phyloP scores from a whole-genome alignment of 2,888 invertebrate genomes.

The Lasioglossum oenotherae region DNA sequence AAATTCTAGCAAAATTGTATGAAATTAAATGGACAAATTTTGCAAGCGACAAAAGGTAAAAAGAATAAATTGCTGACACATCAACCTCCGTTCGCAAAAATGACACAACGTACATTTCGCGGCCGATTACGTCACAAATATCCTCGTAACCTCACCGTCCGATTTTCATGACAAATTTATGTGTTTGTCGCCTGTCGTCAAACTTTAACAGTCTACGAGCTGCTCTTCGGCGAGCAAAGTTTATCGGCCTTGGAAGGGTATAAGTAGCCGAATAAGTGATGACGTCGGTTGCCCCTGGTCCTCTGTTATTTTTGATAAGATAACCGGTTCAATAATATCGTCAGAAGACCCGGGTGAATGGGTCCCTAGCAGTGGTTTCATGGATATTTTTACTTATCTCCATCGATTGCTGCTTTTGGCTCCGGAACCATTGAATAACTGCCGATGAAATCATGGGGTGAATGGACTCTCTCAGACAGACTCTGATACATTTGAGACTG shows the following conservation, averaged over 20 bases:
- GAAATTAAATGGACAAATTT: too few species aligned
- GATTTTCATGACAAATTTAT: not conserved
- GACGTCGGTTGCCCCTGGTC: conserved; percentile 17
- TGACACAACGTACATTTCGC: conserved; percentile 25
- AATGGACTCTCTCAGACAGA: not conserved
- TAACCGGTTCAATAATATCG: conserved; percentile 38
- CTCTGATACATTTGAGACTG: too few species aligned
- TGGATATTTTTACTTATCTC: conserved; percentile 39
- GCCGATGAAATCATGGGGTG: not conserved
- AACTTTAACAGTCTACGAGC: not conserved
- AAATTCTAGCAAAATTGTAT: too few species aligned
- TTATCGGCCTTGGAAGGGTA: conserved; percentile 24
- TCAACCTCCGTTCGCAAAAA: conserved; percentile 22
- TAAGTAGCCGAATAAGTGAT: conserved; percentile 1
- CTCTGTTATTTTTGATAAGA: conserved; percentile 46
- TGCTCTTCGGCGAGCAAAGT: not conserved
- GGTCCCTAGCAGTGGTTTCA: conserved; percentile 28
- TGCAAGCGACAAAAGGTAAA: too few species aligned
- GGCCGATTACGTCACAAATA: not conserved
- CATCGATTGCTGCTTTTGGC: conserved; percentile 16
- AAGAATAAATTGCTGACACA: not conserved
- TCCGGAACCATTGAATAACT: not conserved
- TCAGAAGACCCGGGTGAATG: conserved; percentile 20
- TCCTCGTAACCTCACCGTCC: not conserved
- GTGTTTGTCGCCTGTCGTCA: not conserved